phyloP scores from a whole-genome alignment of 1,140 invertebrate genomes.

The Nephotettix cincticeps region DNA sequence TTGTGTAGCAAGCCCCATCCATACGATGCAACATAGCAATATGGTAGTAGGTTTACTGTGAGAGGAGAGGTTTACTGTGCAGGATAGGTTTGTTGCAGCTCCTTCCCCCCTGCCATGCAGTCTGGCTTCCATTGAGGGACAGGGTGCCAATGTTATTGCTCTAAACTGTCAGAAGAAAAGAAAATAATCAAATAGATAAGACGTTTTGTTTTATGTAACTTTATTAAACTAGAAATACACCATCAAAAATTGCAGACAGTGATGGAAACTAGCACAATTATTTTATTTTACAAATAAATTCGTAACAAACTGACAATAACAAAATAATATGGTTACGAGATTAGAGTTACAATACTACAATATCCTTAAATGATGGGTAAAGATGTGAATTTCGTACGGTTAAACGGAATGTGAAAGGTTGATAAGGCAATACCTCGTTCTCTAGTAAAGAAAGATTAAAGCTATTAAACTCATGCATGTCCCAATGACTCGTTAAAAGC shows the following conservation, averaged over 20 bases:
- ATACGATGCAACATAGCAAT: not conserved
- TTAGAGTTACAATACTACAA: not conserved
- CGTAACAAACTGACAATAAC: slow-evolving; percentile 6
- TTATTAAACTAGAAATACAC: slow-evolving; percentile 27
- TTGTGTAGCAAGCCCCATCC: not conserved
- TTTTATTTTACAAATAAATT: not conserved
- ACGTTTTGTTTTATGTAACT: slow-evolving; percentile 22
- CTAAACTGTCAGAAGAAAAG: not conserved
- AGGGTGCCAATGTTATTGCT: not conserved
- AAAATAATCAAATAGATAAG: not conserved
- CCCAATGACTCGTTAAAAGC: slow-evolving; percentile 1
- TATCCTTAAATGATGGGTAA: too few species aligned
- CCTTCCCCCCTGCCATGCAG: not conserved
- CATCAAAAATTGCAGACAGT: slow-evolving; percentile 16
- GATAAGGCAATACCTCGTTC: not conserved
- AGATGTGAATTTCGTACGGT: too few species aligned
- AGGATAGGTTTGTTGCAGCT: slow-evolving; percentile 17
- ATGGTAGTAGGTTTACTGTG: too few species aligned
- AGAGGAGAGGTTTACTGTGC: too few species aligned
- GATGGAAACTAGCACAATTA: not conserved
- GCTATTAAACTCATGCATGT: not conserved
- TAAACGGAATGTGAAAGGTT: not conserved
- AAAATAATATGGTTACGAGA: not conserved
- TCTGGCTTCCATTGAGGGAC: not conserved
- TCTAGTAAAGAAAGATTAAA: not conserved